Evolutionary conservation across 2,797 vertebrate genomes (phyloP).

Genomic region (Amazona finschi): DNA sequence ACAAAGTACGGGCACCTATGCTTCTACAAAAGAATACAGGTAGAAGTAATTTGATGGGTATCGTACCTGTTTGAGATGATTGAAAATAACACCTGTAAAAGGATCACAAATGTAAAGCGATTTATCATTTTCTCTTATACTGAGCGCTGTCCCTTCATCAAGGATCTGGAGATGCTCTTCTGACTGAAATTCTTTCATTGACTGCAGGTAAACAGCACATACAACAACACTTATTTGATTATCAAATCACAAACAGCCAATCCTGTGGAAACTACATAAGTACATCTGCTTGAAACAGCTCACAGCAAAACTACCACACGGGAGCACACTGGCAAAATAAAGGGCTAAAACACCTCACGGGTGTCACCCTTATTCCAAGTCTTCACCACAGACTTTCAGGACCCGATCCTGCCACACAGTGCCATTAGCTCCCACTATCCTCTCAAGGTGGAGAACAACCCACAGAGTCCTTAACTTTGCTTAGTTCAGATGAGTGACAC

Average conservation of each 20-base stretch:
- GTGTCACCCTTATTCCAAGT: not conserved
- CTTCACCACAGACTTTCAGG: not conserved
- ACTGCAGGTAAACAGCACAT: constrained; percentile 72
- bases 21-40: not conserved
- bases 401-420: not conserved
- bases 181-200: constrained; percentile 91
- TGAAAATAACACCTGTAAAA: constrained; percentile 85
- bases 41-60: not conserved
- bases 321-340: not conserved
- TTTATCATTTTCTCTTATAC: constrained; percentile 86
- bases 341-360: not conserved
- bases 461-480: not conserved
- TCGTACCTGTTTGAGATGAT: constrained; percentile 88
- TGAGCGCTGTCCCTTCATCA: constrained; percentile 81
- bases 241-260: not conserved
- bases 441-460: not conserved
- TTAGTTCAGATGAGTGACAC: not conserved
- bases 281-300: not conserved
- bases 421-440: not conserved
- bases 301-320: not conserved
- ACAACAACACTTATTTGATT: not conserved
- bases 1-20: rapidly evolving
- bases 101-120: constrained; percentile 92
- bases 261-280: not conserved
- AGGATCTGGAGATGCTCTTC: constrained; percentile 88